These are phyloP conservation scores for Drosophila elegans DNA, from an alignment of 1,140 invertebrate genomes.

Conservation along the genomic window DNA sequence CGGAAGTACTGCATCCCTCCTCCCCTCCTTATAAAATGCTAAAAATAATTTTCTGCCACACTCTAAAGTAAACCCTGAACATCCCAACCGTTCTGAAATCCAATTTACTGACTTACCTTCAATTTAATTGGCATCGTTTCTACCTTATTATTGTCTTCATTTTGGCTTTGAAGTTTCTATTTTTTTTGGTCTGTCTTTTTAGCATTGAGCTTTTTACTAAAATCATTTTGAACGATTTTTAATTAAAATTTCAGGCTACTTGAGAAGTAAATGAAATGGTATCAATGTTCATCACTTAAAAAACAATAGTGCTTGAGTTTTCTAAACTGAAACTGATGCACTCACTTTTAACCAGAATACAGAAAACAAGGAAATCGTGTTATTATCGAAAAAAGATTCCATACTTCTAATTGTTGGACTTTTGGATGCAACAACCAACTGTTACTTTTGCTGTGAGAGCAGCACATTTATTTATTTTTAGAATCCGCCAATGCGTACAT, in stretches of 20 bases:
- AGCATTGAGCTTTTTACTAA: slow-evolving; percentile 15
- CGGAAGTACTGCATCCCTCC: slow-evolving; percentile 20
- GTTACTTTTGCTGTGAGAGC: too few relatives aligned
- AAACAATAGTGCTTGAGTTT: too few relatives aligned
- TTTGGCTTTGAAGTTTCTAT: slow-evolving; percentile 15
- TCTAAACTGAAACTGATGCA: too few relatives aligned
- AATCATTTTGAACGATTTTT: slow-evolving; percentile 18
- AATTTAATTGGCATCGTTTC: slow-evolving; percentile 18
- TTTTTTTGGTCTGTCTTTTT: slow-evolving; percentile 7
- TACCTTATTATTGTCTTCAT: slow-evolving; percentile 15
- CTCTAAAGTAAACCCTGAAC: slow-evolving; percentile 6
- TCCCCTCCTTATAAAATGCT: slow-evolving; percentile 14
- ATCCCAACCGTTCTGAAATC: slow-evolving; percentile 12
- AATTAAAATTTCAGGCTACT: slow-evolving; percentile 20
- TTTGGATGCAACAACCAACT: too few relatives aligned
- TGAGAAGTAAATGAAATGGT: background rate
- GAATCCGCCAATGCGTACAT: too few relatives aligned
- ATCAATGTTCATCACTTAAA: background rate
- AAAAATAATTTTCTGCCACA: slow-evolving; percentile 12
- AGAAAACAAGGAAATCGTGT: too few relatives aligned
- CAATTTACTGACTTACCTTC: slow-evolving; percentile 15
- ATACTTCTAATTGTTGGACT: too few relatives aligned
- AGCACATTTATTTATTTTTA: too few relatives aligned
- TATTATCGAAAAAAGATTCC: too few relatives aligned
- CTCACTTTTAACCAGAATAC: too few relatives aligned